Evolutionary conservation across 2,888 invertebrate species (phyloP), one percentile per base, ranked within the genome.

Genomic region (Lysandra coridon): DNA sequence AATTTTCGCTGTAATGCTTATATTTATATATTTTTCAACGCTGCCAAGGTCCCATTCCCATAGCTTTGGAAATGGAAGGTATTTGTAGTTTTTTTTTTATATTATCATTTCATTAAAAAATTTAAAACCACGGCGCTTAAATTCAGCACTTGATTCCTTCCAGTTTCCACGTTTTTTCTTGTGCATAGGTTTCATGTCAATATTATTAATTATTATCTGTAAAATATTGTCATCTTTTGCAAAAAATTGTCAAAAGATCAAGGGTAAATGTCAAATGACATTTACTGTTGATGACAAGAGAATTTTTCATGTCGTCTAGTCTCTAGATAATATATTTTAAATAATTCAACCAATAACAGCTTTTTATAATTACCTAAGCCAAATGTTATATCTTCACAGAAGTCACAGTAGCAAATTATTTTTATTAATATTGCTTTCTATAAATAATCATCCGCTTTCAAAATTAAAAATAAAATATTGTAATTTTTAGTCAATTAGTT

Each of bases 1-100:
- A 62, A 73, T 37, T 69, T 79, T 76, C 80, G 84, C 89, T 88
- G 84, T 86, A 87, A 87, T 83, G 92, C 92, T 92, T 92, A 91
- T 86, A 89, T 87, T 80, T 90, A 88, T 89, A 86, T 91, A 90
- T 90, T 90, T 91, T 92, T 90, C 85, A 88, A 91, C 87, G 94
- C 94, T 92, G 94, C 94, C 91, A 90, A 93, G 94, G 94, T 94
- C 94, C 89, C 94, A 94, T 93, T 94, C 94, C 91, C 92, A 93
- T 91, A 94, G 93, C 88, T 94, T 93, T 93, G 94, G 94, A 94
- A 94, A 91, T 92, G 94, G 93, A 92, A 94, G 94, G 94, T 95
- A 95, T 85, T 84, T 84, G 84, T 88, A 87, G 86, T 86, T 86
- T 83, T 84, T 86, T 86, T 84, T 83, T 85, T 86, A n/a, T 85